Conservation (phyloP, 2,888 invertebrate genomes). For the Phengaris alcon region DNA sequence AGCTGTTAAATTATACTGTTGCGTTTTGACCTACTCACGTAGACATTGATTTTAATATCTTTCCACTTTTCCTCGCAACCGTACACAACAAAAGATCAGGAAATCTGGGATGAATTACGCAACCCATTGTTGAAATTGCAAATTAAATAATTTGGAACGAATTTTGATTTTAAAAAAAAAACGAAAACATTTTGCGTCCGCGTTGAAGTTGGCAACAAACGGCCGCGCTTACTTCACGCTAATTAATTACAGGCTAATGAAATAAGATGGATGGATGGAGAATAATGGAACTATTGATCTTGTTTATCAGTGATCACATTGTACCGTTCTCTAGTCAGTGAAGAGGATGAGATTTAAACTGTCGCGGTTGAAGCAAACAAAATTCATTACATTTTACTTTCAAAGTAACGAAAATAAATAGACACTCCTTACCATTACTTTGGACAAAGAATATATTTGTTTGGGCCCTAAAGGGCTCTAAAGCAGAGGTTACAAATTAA, state of each 20-base stretch:
- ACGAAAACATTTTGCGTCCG: constrained; percentile 8
- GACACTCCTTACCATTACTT: not conserved
- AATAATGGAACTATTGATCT: not conserved
- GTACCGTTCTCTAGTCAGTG: too few species aligned
- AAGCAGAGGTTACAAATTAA: constrained; percentile 14
- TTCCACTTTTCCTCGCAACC: not conserved
- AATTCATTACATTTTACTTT: not conserved
- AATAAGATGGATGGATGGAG: not conserved
- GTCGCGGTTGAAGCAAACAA: too few species aligned
- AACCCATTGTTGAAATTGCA: constrained; percentile 12
- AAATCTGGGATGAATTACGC: not conserved
- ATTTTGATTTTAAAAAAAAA: too few species aligned
- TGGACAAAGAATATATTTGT: not conserved
- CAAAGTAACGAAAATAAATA: not conserved
- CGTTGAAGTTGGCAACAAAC: not conserved
- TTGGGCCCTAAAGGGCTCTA: constrained; percentile 5
- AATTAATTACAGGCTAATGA: constrained; percentile 3
- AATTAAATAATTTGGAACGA: constrained; percentile 14
- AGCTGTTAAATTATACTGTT: too few species aligned
- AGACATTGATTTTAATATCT: not conserved
- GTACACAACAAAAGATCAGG: not conserved
- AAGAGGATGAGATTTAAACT: too few species aligned
- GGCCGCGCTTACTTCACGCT: not conserved
- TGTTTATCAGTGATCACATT: not conserved
- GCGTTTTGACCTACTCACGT: too few species aligned